Evolutionary conservation across 64 coral and sea anemone species (phyloP), one percentile per base, ranked within the genome.

Genomic region (Acropora tenuis): DNA sequence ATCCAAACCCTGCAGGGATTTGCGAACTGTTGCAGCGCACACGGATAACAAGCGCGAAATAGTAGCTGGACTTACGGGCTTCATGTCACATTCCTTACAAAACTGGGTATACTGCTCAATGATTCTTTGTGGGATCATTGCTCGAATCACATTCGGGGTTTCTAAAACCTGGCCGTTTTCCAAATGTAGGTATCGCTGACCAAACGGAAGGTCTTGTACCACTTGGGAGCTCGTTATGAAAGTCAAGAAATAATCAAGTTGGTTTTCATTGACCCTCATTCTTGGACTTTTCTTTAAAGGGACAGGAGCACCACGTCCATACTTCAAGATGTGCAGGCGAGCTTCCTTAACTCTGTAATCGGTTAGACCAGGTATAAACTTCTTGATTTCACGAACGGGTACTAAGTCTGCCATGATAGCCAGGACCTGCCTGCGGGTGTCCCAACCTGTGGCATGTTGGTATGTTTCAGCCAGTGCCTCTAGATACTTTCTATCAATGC

Each of bases 181-280:
- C 44, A 87, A 73, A 41, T 74, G 57, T 19, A 87, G 44, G 65
- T 72, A 72, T 48, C 65, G 40, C 67, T 87, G 61, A 12, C 84
- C 69, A 74, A 87, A 73, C 42, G 67, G 84, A 12, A 87, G 84
- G 16, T 87, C 84, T 73, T 87, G 67, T 72, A 74, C 41, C 8
- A 73, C 41, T 11, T 90, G 88, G 57, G 77, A 12, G 45, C 88
- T 90, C 15, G 78, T 82, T 12, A 90, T 90, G 69, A 90, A 90
- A 6, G 88, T 69, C 77, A 90, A 47, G 41, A 90, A 90, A 50
- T 90, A 60, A 45, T 90, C 77, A 50, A 69, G 88, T 71, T 80
- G 60, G 61, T 44, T 72, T 69, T 80, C 76, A 13, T 73, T 63
- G 5, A 90, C 8, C 59, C 61, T 68, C 88, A 90, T 80, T 20